These are phyloP conservation scores for Macropodus opercularis DNA, from an alignment of 2,797 vertebrate species.

Conservation along the genomic window DNA sequence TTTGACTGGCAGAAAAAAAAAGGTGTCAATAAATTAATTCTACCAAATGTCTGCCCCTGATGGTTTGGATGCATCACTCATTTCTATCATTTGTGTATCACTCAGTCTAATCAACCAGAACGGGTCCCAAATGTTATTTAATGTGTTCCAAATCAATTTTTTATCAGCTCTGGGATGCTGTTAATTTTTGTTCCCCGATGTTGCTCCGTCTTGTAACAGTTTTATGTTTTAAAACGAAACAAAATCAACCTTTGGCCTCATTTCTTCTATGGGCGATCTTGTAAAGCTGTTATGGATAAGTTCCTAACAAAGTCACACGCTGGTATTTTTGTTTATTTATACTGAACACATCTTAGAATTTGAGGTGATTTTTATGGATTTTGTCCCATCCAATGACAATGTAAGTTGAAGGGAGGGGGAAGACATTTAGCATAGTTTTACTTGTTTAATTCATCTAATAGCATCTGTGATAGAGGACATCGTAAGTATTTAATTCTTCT, in stretches of 20 bases:
- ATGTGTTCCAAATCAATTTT: conserved; percentile 40
- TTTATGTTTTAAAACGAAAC: conserved; percentile 21
- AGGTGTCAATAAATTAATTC: conserved; percentile 18
- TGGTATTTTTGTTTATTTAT: neutral
- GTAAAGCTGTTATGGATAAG: conserved; percentile 16
- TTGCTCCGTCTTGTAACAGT: conserved; percentile 5
- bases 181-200: conserved; percentile 18
- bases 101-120: conserved; percentile 35
- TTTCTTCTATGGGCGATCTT: conserved; percentile 8
- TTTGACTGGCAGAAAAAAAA: conserved; percentile 22
- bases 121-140: conserved; percentile 35
- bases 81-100: conserved; percentile 21
- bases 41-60: conserved; percentile 27
- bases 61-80: conserved; percentile 33
- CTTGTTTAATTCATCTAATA: too few relatives aligned
- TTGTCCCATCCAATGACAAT: neutral
- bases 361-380: neutral
- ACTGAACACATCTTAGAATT: neutral
- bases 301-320: neutral
- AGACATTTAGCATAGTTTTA: too few relatives aligned
- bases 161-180: conserved; percentile 38
- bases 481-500: too few relatives aligned
- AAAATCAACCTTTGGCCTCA: conserved; percentile 6
- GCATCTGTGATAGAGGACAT: too few relatives aligned
- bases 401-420: too few relatives aligned